These are phyloP conservation scores for Aurelia aurita complex sp. Pacific DNA, from an alignment of 30 jellyfish, hydroid and myxozoan species.

Conservation along the genomic window DNA sequence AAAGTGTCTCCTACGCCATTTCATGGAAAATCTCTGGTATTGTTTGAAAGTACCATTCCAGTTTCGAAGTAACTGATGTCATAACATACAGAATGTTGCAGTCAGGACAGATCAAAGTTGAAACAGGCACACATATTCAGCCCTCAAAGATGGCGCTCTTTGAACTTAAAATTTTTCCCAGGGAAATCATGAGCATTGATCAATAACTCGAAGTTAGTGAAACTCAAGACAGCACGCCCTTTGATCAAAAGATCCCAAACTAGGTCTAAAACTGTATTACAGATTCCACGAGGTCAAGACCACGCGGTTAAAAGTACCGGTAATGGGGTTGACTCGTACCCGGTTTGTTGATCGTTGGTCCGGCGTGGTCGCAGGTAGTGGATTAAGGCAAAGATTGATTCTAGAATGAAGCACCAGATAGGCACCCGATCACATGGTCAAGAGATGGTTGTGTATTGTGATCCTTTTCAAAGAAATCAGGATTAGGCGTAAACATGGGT, in stretches of 20 bases:
- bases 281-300: constrained; percentile 51
- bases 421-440: constrained; percentile 66
- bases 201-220: not conserved
- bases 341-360: constrained; percentile 71
- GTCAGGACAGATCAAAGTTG: no score
- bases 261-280: not conserved
- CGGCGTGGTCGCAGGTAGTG: constrained; percentile 75
- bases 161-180: constrained; percentile 21
- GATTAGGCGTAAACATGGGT: constrained; percentile 26
- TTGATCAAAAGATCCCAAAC: constrained; percentile 48
- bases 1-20: no score
- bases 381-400: constrained; percentile 38
- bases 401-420: constrained; percentile 58
- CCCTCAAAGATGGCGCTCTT: constrained; percentile 32
- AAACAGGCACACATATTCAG: not conserved
- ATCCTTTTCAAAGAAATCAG: not conserved
- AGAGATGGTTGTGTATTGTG: constrained; percentile 65
- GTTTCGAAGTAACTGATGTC: no score
- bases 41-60: no score
- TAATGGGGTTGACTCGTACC: constrained; percentile 25
- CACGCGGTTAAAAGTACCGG: constrained; percentile 38
- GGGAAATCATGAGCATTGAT: constrained; percentile 20
- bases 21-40: no score
- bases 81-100: no score
- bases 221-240: not conserved